Conservation (phyloP, 2,797 vertebrate genomes). For the Luscinia megarhynchos region DNA sequence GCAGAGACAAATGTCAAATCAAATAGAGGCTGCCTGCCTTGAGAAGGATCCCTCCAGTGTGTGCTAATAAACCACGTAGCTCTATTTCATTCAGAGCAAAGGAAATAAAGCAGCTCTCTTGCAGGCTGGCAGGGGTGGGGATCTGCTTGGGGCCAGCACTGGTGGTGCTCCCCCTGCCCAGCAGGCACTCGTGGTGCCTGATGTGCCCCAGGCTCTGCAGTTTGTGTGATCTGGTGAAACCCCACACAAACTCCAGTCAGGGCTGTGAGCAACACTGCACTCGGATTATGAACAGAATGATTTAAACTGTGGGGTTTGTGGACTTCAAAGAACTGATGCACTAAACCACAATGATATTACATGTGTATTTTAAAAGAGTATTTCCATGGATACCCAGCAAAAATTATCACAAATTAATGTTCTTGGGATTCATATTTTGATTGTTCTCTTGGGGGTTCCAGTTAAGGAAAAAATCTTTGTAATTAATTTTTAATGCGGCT, state of each 20-base stretch:
- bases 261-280: not conserved
- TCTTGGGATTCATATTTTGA: not conserved
- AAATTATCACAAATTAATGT: not conserved
- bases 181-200: rapidly evolving
- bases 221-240: not conserved
- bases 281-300: not conserved
- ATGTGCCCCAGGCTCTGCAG: not conserved
- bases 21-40: not conserved
- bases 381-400: not conserved
- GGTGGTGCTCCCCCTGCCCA: not conserved
- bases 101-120: not conserved
- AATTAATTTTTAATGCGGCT: not conserved
- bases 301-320: not conserved
- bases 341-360: not conserved
- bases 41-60: rapidly evolving
- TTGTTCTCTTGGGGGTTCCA: not conserved
- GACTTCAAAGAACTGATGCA: not conserved
- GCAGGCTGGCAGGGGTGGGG: not conserved
- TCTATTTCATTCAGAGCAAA: not conserved
- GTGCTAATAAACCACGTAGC: not conserved
- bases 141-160: not conserved
- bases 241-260: no score
- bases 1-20: not conserved
- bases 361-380: not conserved
- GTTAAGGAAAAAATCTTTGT: not conserved